These are phyloP conservation scores for Grammomys surdaster DNA, from an alignment of 2,113 vertebrate species.

Conservation along the genomic window DNA sequence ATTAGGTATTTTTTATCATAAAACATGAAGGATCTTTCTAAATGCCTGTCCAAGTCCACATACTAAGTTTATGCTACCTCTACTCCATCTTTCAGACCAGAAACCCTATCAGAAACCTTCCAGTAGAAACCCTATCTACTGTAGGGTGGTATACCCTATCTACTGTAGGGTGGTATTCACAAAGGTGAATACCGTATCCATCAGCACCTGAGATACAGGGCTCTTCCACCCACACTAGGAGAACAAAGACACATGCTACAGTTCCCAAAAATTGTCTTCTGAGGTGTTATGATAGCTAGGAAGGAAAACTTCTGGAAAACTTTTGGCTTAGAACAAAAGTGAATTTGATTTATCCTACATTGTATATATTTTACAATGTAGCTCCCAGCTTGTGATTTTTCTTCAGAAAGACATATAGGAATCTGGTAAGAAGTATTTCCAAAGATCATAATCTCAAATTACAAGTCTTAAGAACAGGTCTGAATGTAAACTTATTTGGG, in stretches of 20 bases:
- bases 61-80: neutral
- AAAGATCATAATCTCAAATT: neutral
- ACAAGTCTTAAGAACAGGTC: neutral
- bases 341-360: neutral
- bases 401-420: neutral
- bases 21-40: neutral
- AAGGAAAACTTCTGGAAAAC: too few species aligned
- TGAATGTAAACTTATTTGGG: constrained; percentile 2
- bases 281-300: neutral
- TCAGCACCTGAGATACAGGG: neutral
- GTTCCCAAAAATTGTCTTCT: neutral
- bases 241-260: neutral
- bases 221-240: neutral
- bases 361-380: neutral
- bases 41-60: neutral
- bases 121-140: neutral
- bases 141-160: neutral
- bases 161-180: neutral
- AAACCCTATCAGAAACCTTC: neutral
- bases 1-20: neutral
- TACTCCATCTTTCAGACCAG: neutral
- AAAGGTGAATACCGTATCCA: neutral
- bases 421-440: neutral
- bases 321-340: neutral
- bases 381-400: neutral